Evolutionary conservation across 2,888 invertebrate species (phyloP).

Genomic region (Chaetogeoica ovagalla): DNA sequence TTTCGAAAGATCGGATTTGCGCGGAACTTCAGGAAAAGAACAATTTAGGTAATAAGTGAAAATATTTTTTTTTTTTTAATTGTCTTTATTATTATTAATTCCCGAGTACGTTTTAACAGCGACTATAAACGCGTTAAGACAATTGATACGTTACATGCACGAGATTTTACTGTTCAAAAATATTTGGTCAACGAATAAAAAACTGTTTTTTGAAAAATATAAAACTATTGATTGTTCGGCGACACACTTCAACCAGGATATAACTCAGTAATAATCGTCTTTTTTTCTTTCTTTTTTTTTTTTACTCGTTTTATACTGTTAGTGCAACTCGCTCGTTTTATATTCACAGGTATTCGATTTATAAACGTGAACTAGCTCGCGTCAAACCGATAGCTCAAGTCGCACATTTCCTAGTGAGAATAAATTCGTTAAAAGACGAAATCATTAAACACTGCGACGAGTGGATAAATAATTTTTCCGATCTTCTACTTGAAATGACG

Average conservation of each 20-base stretch:
- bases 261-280: slow-evolving; percentile 1
- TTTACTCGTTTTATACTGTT: no score
- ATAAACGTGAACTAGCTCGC: slow-evolving; percentile 1
- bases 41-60: slow-evolving; percentile 1
- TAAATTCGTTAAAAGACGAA: slow-evolving; percentile 21
- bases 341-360: slow-evolving; percentile 27
- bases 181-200: slow-evolving; percentile 35
- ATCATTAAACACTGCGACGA: slow-evolving; percentile 26
- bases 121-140: slow-evolving; percentile 33
- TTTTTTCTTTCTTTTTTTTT: not conserved
- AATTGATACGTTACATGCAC: slow-evolving; percentile 1
- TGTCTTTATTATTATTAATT: not conserved
- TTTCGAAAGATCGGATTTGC: slow-evolving; percentile 20
- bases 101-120: not conserved
- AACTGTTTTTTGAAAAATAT: slow-evolving; percentile 30
- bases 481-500: slow-evolving; percentile 18
- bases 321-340: not conserved
- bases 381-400: slow-evolving; percentile 29
- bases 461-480: slow-evolving; percentile 13
- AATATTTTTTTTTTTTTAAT: no score
- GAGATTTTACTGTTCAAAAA: not conserved
- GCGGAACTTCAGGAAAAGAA: slow-evolving; percentile 7
- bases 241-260: slow-evolving; percentile 24
- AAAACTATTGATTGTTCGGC: not conserved
- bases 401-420: slow-evolving; percentile 21